Percentiles rank a stretch among this genome's conserved stretches.
Evolutionary conservation across 2,113 vertebrate genomes (phyloP).

Genomic region (Todiramphus saurophagus): DNA sequence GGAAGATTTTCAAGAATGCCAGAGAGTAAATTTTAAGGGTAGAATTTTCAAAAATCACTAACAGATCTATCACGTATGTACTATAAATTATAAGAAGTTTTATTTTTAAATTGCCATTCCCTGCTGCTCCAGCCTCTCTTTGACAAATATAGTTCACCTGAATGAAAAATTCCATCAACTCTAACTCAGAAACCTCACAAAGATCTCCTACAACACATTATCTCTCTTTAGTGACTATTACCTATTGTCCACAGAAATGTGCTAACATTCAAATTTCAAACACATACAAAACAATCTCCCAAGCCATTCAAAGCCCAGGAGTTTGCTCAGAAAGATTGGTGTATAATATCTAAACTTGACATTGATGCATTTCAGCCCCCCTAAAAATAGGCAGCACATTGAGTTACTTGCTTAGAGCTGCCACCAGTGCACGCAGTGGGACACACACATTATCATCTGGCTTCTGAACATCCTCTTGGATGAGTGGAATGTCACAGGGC

Average conservation of each 20-base stretch:
- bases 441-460: not conserved
- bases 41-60: not conserved
- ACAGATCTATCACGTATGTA: not conserved
- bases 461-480: not conserved
- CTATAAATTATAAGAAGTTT: not conserved
- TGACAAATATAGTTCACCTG: not conserved
- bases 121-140: not conserved
- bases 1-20: not conserved
- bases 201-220: not conserved
- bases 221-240: not conserved
- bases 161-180: not conserved
- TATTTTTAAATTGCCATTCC: not conserved
- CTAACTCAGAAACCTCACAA: not conserved
- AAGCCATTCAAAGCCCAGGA: not conserved
- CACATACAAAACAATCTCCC: not conserved
- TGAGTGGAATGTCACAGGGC: not conserved
- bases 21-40: not conserved
- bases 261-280: not conserved
- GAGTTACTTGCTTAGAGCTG: not conserved
- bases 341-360: not conserved
- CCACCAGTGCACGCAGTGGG: not conserved
- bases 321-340: not conserved
- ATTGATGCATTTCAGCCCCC: not conserved
- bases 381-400: not conserved
- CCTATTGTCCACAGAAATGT: not conserved